Evolutionary conservation across 2,888 invertebrate genomes (phyloP).

Genomic region (Elegia similella): DNA sequence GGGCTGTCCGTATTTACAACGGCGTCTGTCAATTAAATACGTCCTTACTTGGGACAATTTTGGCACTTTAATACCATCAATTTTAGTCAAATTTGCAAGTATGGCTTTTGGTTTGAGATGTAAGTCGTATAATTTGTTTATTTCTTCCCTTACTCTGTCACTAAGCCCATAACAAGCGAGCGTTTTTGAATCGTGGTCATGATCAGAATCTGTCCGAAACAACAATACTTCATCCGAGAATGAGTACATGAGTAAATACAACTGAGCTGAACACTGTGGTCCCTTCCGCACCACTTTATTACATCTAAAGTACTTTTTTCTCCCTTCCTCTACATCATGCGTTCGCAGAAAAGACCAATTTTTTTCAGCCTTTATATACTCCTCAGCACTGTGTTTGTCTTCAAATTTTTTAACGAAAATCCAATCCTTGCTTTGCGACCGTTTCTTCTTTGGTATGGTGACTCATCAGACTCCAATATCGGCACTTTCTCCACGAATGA

Average conservation of each 20-base stretch:
- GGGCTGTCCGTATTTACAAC: slow-evolving; percentile 22
- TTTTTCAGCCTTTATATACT: slow-evolving; percentile 24
- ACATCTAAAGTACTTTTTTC: slow-evolving; percentile 26
- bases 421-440: too few relatives aligned
- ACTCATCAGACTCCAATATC: too few relatives aligned
- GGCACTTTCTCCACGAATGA: too few relatives aligned
- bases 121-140: slow-evolving; percentile 26
- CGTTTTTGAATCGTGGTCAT: slow-evolving; percentile 25
- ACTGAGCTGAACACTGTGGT: slow-evolving; percentile 26
- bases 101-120: slow-evolving; percentile 27
- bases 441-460: too few relatives aligned
- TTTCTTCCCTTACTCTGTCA: slow-evolving; percentile 20
- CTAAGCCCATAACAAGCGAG: slow-evolving; percentile 22
- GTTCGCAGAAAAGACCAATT: slow-evolving; percentile 23
- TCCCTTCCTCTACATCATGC: slow-evolving; percentile 21
- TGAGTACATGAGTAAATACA: slow-evolving; percentile 25
- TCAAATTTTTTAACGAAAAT: slow-evolving; percentile 27
- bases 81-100: slow-evolving; percentile 20
- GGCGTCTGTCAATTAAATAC: slow-evolving; percentile 24
- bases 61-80: slow-evolving; percentile 22
- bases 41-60: slow-evolving; percentile 22
- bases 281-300: slow-evolving; percentile 25
- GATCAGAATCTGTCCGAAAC: slow-evolving; percentile 26
- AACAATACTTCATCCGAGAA: slow-evolving; percentile 24
- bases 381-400: slow-evolving; percentile 18